phyloP scores from a whole-genome alignment of 2,113 vertebrate species.

The Hypanus sabinus region DNA sequence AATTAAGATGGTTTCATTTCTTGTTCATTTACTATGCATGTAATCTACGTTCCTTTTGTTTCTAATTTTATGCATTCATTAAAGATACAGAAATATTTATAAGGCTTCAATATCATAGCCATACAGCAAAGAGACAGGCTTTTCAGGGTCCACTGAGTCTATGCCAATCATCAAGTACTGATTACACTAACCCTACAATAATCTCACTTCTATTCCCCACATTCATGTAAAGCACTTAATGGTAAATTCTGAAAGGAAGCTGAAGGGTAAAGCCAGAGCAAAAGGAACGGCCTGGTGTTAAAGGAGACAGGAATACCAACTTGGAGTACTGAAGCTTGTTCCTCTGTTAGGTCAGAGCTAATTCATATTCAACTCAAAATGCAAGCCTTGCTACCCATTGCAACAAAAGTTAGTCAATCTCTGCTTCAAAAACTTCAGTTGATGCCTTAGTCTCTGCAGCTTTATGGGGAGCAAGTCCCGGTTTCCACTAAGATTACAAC shows the following conservation, averaged over 20 bases:
- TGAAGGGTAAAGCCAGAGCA: no score
- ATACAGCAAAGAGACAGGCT: no score
- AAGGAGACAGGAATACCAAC: no score
- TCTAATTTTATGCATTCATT: background rate
- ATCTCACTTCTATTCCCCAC: no score
- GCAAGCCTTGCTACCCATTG: background rate
- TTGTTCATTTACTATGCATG: background rate
- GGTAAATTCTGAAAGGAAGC: no score
- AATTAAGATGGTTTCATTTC: background rate
- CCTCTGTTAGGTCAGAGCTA: background rate
- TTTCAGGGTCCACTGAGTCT: no score
- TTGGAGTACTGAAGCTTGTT: background rate
- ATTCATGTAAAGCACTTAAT: no score
- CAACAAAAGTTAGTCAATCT: background rate
- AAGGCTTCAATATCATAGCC: background rate
- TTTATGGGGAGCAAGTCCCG: background rate
- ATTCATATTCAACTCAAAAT: background rate
- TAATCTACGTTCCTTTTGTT: background rate
- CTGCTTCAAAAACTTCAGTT: background rate
- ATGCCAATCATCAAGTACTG: no score
- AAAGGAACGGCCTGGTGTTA: no score
- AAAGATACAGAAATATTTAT: background rate
- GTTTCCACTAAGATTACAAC: no score
- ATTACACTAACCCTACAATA: no score
- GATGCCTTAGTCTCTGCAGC: background rate